These are phyloP conservation scores for Pseudococcus viburni DNA, from an alignment of 2,888 invertebrate species.

Conservation along the genomic window DNA sequence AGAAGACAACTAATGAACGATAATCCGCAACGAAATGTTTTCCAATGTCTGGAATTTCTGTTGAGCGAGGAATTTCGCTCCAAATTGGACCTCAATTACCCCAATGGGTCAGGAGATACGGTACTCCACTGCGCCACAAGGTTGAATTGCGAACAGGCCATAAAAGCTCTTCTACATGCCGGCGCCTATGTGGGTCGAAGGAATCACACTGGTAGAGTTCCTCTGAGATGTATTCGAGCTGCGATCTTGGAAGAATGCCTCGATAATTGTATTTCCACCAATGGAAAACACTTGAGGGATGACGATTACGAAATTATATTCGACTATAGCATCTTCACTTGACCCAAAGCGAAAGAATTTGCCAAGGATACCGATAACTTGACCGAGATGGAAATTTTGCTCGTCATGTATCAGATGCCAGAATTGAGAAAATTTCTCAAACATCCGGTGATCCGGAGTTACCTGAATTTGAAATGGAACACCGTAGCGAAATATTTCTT, in stretches of 20 bases:
- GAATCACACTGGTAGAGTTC: slow-evolving; percentile 77
- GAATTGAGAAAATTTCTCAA: slow-evolving; percentile 80
- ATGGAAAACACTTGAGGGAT: slow-evolving; percentile 76
- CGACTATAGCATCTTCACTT: slow-evolving; percentile 81
- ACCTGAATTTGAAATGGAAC: slow-evolving; percentile 86
- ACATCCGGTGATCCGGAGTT: slow-evolving; percentile 86
- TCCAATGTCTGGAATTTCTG: too few species aligned
- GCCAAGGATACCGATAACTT: slow-evolving; percentile 80
- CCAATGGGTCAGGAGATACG: too few species aligned
- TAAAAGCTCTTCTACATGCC: slow-evolving; percentile 77
- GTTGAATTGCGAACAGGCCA: slow-evolving; percentile 75
- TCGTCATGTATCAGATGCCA: slow-evolving; percentile 80
- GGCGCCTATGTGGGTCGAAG: slow-evolving; percentile 83
- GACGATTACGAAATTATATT: slow-evolving; percentile 82
- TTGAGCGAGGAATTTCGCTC: too few species aligned
- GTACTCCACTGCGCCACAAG: too few species aligned
- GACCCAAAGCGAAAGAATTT: slow-evolving; percentile 65
- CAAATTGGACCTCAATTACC: too few species aligned
- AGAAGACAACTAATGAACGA: slow-evolving; percentile 68
- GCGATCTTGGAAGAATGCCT: slow-evolving; percentile 81
- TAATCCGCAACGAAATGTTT: slow-evolving; percentile 74
- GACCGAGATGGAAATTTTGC: slow-evolving; percentile 82
- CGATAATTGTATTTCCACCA: slow-evolving; percentile 74
- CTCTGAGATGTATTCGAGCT: slow-evolving; percentile 81
- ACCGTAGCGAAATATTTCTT: slow-evolving; percentile 82